Percentiles rank a stretch among this genome's conserved stretches.
phyloP scores from a whole-genome alignment of 2,888 invertebrate species.

The Cremastinae sp. region DNA sequence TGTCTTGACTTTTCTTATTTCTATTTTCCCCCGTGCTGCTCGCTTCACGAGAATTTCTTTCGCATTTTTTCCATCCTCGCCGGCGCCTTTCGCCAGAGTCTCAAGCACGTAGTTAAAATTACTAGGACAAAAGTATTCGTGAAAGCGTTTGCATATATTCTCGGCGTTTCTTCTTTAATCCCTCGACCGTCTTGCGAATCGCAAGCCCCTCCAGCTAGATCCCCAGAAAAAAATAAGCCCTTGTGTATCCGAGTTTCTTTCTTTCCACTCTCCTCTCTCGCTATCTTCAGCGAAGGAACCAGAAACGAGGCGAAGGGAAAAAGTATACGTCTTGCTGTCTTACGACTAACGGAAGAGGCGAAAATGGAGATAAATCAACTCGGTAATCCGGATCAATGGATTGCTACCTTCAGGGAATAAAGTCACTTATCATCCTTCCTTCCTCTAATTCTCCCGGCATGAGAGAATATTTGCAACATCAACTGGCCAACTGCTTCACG shows the following conservation, averaged over 20 bases:
- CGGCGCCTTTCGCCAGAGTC: neutral
- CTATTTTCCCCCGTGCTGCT: neutral
- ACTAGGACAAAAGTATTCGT: slow-evolving; percentile 49
- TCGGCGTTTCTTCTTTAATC: slow-evolving; percentile 54
- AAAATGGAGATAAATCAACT: slow-evolving; percentile 55
- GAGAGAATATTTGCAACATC: neutral
- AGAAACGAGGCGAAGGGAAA: neutral
- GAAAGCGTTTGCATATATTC: slow-evolving; percentile 54
- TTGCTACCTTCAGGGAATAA: slow-evolving; percentile 49
- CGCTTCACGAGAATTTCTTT: neutral
- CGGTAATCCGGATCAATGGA: slow-evolving; percentile 57
- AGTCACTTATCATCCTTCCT: slow-evolving; percentile 49
- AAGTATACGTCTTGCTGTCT: slow-evolving; percentile 23
- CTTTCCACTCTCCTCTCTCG: slow-evolving; percentile 14
- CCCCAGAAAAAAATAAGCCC: slow-evolving; percentile 55
- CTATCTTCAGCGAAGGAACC: neutral
- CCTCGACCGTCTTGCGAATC: slow-evolving; percentile 14
- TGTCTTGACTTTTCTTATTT: neutral
- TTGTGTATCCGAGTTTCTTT: slow-evolving; percentile 22
- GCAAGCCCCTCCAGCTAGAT: slow-evolving; percentile 17
- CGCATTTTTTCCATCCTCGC: neutral
- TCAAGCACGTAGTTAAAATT: slow-evolving; percentile 42
- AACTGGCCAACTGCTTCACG: neutral
- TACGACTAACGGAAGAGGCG: neutral
- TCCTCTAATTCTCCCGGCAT: neutral